Base-by-base conservation (phyloP, 2,888 invertebrate species). In the Oithona nana region DNA sequence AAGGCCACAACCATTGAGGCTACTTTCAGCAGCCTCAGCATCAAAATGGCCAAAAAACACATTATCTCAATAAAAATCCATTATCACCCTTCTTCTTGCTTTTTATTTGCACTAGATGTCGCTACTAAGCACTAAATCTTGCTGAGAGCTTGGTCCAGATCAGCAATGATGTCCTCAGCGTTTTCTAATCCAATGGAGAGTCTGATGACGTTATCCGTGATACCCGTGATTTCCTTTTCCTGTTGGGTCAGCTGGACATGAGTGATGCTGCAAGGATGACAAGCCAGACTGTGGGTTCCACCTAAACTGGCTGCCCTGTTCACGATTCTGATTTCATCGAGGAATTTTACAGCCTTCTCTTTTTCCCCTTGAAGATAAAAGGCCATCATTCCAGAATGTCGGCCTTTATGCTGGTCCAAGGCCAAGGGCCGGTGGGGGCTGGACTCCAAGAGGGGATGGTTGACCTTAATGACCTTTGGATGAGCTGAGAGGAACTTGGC, bases 231-330 rank as follows among this genome's bases (percentile, higher is more conserved):
- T 29, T 66, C 68, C 20, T 74, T 68, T 30, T 74, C 72, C 22
- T 72, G 74, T 20, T 70, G 69, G 1, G 74, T 73, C 66, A 76
- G 74, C 1, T 73, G 72, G 11, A 76, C 76, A 67, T 78, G 77
- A 3, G 76, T 78, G 77, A 77, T 78, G 48, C 74, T 68, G 28
- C 71, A 65, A 65, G 77, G 76, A 57, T 77, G 73, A 66, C 76
- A 75, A 20, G 76, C 73, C 55, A 78, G 68, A 57, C 74, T 74
- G 66, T 77, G 76, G 61, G 74, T 74, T 3, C 76, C 76, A 28
- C 78, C 78, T 39, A 78, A 70, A 29, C 76, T 76, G 63, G 76
- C 77, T n/a, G 77, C 77, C 58, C 75, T 66, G 3, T 69, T 69
- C 68, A 75, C 26, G 24, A 54, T 70, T 66, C 72, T 72, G 29